These are phyloP conservation scores for Frankliniella intonsa DNA, from an alignment of 2,888 invertebrate genomes.

Conservation along the genomic window DNA sequence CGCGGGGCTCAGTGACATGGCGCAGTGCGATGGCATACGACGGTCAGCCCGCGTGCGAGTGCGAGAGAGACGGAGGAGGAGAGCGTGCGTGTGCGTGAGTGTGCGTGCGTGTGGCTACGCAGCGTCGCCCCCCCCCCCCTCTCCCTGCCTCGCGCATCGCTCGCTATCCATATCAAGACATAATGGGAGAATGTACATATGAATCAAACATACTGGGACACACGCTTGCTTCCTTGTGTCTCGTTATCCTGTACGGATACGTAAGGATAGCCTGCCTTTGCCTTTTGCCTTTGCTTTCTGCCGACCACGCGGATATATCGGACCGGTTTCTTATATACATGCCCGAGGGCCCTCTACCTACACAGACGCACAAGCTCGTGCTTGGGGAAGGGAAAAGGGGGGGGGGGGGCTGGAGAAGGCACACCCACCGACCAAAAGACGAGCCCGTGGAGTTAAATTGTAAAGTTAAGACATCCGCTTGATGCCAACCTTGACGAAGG, in stretches of 20 bases:
- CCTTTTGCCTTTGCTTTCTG: too few relatives aligned
- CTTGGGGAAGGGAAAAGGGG: background rate
- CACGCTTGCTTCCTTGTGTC: background rate
- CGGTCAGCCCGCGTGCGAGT: background rate
- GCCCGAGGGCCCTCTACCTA: too few relatives aligned
- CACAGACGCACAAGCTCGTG: background rate
- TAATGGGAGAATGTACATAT: conserved; percentile 27
- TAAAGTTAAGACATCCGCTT: too few relatives aligned
- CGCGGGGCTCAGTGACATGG: background rate
- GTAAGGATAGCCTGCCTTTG: too few relatives aligned
- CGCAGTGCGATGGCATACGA: conserved; percentile 3
- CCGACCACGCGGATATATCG: too few relatives aligned
- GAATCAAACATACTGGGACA: conserved; percentile 7
- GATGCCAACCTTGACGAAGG: too few relatives aligned
- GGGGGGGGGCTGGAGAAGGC: too few relatives aligned
- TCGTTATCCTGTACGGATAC: background rate
- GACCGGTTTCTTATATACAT: too few relatives aligned
- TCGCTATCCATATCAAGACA: conserved; percentile 26
- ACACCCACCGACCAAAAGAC: too few relatives aligned
- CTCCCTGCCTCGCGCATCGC: background rate
- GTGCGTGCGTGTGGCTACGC: background rate
- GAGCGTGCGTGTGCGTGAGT: background rate
- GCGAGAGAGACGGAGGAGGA: background rate
- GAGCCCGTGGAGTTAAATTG: too few relatives aligned
- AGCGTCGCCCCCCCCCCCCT: background rate